Evolutionary conservation across 2,113 vertebrate species (phyloP).

Genomic region (Periophthalmodon schlosseri): DNA sequence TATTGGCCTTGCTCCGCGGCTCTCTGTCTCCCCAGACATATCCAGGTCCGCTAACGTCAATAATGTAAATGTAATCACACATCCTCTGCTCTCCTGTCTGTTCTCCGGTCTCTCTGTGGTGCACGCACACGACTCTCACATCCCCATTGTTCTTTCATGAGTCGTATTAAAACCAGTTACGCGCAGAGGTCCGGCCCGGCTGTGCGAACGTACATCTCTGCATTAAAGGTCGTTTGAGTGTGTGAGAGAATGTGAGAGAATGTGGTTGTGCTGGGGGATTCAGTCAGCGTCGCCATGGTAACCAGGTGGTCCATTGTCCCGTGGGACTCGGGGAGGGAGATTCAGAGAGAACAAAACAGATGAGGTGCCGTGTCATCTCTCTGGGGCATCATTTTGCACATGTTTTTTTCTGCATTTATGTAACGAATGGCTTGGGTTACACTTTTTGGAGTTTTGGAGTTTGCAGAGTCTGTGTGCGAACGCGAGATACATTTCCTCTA

Average conservation of each 20-base stretch:
- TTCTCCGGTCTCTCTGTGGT: not conserved
- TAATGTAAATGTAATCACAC: conserved; percentile 70
- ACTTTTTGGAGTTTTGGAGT: not conserved
- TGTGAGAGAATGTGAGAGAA: conserved; percentile 14
- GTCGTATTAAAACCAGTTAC: conserved; percentile 33
- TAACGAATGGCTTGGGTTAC: not conserved
- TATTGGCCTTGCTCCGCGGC: conserved; percentile 26
- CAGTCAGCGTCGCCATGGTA: conserved; percentile 62
- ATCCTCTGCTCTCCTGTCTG: conserved; percentile 2
- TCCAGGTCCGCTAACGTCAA: conserved; percentile 50
- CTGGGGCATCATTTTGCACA: not conserved
- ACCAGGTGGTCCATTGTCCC: conserved; percentile 66
- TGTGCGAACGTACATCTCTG: not conserved
- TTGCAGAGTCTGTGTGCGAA: not conserved
- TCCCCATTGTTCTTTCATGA: conserved; percentile 35
- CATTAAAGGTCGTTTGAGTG: conserved; percentile 14
- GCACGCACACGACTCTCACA: conserved; percentile 6
- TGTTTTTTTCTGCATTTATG: not conserved
- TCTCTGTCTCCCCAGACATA: conserved; percentile 38
- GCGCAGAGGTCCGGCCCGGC: not conserved
- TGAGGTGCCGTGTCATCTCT: conserved; percentile 24
- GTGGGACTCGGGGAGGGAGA: conserved; percentile 40
- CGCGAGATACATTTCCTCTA: not conserved
- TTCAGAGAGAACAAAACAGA: conserved; percentile 10
- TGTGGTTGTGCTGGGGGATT: conserved; percentile 26